Conservation (phyloP, 1,140 invertebrate species). For the Saccostrea glomerata region DNA sequence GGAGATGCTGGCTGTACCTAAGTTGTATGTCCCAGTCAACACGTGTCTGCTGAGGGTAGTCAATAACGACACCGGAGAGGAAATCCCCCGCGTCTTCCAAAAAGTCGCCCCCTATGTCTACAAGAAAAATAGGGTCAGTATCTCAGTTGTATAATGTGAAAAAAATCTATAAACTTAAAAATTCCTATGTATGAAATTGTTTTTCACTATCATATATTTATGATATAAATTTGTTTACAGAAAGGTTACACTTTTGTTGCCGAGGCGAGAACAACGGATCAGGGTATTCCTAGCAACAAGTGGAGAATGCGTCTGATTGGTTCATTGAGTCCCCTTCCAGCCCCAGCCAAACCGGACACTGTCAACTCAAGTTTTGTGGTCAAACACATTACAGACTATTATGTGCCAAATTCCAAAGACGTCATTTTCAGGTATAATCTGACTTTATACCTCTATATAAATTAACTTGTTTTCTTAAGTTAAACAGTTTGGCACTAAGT, state of each 20-base stretch:
- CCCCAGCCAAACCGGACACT: conserved; percentile 62
- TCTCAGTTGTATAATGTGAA: too few relatives aligned
- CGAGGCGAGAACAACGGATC: conserved; percentile 74
- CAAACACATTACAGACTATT: conserved; percentile 77
- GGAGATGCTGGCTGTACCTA: conserved; percentile 76
- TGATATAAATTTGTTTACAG: conserved; percentile 60
- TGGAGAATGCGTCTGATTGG: conserved; percentile 79
- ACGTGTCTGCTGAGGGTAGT: conserved; percentile 77
- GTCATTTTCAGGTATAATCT: conserved; percentile 75
- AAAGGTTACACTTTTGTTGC: conserved; percentile 79
- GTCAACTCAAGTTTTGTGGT: conserved; percentile 74
- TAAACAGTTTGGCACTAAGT: not conserved
- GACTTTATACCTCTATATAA: not conserved
- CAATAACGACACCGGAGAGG: conserved; percentile 78
- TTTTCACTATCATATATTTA: too few relatives aligned
- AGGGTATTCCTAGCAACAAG: conserved; percentile 68
- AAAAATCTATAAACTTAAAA: too few relatives aligned
- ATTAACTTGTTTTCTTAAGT: not conserved
- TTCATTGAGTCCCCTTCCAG: conserved; percentile 73
- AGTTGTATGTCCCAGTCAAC: conserved; percentile 73
- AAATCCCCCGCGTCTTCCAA: conserved; percentile 77
- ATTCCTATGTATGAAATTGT: too few relatives aligned
- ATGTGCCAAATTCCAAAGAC: conserved; percentile 76
- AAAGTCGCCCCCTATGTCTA: conserved; percentile 78
- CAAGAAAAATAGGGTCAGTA: conserved; percentile 77